These are phyloP conservation scores for Drosophila eugracilis DNA, from an alignment of 1,140 invertebrate genomes.

Conservation along the genomic window DNA sequence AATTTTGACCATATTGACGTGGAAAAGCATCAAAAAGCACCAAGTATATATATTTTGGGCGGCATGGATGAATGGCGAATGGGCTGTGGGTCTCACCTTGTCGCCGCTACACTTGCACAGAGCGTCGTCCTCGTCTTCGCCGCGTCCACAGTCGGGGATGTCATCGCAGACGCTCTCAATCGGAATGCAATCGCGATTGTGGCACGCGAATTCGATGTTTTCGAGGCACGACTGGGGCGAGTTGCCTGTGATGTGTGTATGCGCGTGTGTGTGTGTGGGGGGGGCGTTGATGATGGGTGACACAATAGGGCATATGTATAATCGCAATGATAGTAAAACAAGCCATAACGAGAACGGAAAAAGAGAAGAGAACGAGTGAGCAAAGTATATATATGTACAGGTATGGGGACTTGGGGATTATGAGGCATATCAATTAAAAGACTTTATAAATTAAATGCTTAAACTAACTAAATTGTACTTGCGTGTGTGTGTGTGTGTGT, in stretches of 20 bases:
- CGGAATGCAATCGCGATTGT: slow-evolving; percentile 86
- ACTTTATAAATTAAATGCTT: slow-evolving; percentile 47
- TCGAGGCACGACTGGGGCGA: slow-evolving; percentile 69
- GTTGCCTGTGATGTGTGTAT: slow-evolving; percentile 62
- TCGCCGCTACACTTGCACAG: slow-evolving; percentile 85
- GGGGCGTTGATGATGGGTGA: slow-evolving; percentile 55
- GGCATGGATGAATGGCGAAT: neutral
- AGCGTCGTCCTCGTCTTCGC: slow-evolving; percentile 90
- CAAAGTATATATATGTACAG: slow-evolving; percentile 24
- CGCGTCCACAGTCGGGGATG: slow-evolving; percentile 91
- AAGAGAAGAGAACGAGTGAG: slow-evolving; percentile 25
- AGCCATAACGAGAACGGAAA: slow-evolving; percentile 45
- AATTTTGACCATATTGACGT: too few species aligned
- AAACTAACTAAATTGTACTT: slow-evolving; percentile 48
- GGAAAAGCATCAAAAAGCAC: too few species aligned
- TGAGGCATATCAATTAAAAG: slow-evolving; percentile 56
- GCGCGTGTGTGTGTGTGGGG: slow-evolving; percentile 1
- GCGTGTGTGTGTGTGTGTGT: slow-evolving; percentile 17
- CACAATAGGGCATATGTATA: slow-evolving; percentile 58
- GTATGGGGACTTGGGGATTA: slow-evolving; percentile 25
- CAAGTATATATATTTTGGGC: neutral
- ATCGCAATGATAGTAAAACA: slow-evolving; percentile 58
- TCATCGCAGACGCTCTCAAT: slow-evolving; percentile 90
- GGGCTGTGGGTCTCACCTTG: slow-evolving; percentile 67
- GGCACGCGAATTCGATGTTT: slow-evolving; percentile 85